Conservation (phyloP, 1,140 invertebrate species). For the Adoxophyes honmai region DNA sequence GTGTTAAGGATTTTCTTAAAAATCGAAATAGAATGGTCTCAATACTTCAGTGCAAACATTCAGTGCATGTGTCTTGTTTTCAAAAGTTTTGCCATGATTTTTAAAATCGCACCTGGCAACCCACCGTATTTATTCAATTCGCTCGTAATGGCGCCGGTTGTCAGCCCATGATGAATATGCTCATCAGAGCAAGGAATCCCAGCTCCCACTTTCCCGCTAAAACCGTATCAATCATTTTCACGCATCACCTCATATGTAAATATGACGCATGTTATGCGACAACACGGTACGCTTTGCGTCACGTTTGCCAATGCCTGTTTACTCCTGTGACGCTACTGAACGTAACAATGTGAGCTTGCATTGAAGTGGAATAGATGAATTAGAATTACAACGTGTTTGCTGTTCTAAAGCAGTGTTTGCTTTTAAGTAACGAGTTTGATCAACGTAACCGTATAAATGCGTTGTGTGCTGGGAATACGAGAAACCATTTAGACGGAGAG, state of each 20-base stretch:
- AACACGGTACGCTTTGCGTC: slow-evolving; percentile 20
- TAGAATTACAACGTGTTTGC: slow-evolving; percentile 11
- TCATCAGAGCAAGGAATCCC: slow-evolving; percentile 31
- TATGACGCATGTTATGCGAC: slow-evolving; percentile 33
- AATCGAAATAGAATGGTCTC: too few relatives aligned
- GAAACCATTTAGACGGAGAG: too few relatives aligned
- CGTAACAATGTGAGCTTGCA: slow-evolving; percentile 4
- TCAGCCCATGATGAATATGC: slow-evolving; percentile 37
- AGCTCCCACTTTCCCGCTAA: slow-evolving; percentile 24
- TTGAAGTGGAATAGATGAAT: slow-evolving; percentile 2
- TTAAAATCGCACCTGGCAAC: too few relatives aligned
- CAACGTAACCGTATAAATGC: too few relatives aligned
- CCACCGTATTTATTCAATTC: background rate
- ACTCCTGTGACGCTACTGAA: background rate
- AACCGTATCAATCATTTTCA: slow-evolving; percentile 51
- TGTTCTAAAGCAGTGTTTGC: background rate
- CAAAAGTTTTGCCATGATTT: too few relatives aligned
- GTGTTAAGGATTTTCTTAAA: too few relatives aligned
- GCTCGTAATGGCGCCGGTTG: background rate
- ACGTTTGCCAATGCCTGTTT: slow-evolving; percentile 9
- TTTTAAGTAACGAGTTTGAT: background rate
- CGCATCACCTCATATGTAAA: slow-evolving; percentile 39
- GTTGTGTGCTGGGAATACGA: too few relatives aligned
- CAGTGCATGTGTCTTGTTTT: too few relatives aligned
- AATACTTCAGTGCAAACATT: too few relatives aligned